Evolutionary conservation across 2,888 invertebrate genomes (phyloP), one percentile per base, ranked within the genome.

Genomic region (Coenonympha glycerion): DNA sequence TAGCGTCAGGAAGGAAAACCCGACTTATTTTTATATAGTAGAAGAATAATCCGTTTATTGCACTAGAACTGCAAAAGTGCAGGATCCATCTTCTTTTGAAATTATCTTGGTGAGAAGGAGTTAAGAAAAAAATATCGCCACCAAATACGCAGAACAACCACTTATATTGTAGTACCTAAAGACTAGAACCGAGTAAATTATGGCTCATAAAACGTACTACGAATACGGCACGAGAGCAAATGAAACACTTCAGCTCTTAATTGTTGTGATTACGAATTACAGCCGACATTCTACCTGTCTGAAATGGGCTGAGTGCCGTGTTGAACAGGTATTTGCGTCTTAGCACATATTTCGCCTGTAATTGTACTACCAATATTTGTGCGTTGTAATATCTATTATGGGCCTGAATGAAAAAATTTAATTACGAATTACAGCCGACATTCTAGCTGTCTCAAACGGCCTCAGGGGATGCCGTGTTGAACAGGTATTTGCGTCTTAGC

Each of bases 181-280:
- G 19, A 19, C 11, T 21, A 36, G 6, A 3, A 36, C 11, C 13
- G 21, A 13, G 22, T 8, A 22, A 22, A 37, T n/a, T 39, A 24
- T 39, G 39, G 22, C 9, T 39, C 39, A 24, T 39, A 15, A 24
- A 24, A 24, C 24, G 39, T 9, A 15, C 22, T 22, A 39, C 39
- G 39, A 24, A 39, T 15, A 5, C 24, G 6, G 13, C 24, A 4
- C 22, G 11, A 39, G 39, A 15, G 39, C 8, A 24, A 39, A 39
- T 39, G 13, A 24, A 39, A 39, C 22, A 15, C 22, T 15, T 8
- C 39, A 33, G 13, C 22, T 9, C 24, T 39, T 39, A 13, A 22
- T 15, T 16, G 24, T 39, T 39, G 39, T 39, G 24, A 39, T 39
- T 39, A 22, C 24, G 39, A 39, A 24, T 39, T 39, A 39, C 24